A percentile compares a stretch with the other conserved stretches of the same genome.
phyloP scores from a whole-genome alignment of 2,797 vertebrate species.

The Schizothorax lantsangensis region DNA sequence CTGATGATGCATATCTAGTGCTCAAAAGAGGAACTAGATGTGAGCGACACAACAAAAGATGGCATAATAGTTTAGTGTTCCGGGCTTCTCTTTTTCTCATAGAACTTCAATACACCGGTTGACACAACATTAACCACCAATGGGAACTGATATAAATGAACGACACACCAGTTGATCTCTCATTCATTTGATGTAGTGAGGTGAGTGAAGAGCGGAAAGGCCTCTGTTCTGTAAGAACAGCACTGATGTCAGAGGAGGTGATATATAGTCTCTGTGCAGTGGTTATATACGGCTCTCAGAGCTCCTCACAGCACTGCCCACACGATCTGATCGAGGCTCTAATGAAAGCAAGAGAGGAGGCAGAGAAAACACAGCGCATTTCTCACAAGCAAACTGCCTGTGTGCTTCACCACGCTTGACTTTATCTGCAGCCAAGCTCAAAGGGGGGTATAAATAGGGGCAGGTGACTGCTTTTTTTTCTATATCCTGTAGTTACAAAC shows the following conservation, averaged over 20 bases:
- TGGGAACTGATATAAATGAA: conserved; percentile 12
- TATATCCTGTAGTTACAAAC: not conserved
- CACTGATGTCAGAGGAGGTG: not conserved
- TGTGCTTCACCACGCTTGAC: not conserved
- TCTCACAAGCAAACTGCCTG: not conserved
- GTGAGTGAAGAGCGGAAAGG: not conserved
- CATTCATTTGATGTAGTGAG: not conserved
- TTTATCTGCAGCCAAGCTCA: not conserved
- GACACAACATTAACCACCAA: not conserved
- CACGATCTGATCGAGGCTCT: not conserved
- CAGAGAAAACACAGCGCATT: not conserved
- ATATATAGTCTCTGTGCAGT: not conserved
- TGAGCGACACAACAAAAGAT: not conserved
- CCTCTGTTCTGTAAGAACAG: conserved; percentile 4
- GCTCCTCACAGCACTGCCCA: conserved; percentile 14
- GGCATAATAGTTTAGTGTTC: not conserved
- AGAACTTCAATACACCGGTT: not conserved
- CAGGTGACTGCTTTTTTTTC: not conserved
- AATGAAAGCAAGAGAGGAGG: not conserved
- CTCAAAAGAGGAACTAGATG: conserved; percentile 12
- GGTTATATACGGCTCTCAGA: conserved; percentile 3
- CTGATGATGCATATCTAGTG: not conserved
- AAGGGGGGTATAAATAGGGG: not conserved
- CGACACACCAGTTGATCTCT: not conserved
- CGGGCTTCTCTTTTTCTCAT: conserved; percentile 33